Conservation (phyloP, 1,140 invertebrate species). For the Agrilus planipennis region DNA sequence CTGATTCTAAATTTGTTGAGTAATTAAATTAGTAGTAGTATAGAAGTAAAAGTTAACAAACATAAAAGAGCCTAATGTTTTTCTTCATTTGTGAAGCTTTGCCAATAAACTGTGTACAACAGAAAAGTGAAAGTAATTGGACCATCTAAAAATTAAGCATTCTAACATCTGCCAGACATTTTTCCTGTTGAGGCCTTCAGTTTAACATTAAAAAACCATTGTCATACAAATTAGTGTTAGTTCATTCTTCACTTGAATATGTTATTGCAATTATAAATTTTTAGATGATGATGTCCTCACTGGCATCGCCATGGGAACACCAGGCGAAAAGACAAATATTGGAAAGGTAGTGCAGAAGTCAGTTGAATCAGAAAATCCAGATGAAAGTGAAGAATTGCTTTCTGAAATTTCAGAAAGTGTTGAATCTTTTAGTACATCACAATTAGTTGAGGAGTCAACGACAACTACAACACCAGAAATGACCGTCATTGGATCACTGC, state of each 20-base stretch:
- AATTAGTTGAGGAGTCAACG: slow-evolving; percentile 1
- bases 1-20: no score
- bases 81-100: no score
- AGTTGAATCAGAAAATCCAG: slow-evolving; percentile 9
- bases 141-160: no score
- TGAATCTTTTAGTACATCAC: not conserved
- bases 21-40: no score
- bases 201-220: not conserved
- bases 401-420: not conserved
- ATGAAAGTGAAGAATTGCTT: slow-evolving; percentile 5
- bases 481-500: slow-evolving; percentile 19
- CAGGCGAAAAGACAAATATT: slow-evolving; percentile 30
- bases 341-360: slow-evolving; percentile 23
- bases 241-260: not conserved
- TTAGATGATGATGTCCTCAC: slow-evolving; percentile 31
- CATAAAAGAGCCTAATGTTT: no score
- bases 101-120: no score
- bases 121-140: no score
- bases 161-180: not conserved
- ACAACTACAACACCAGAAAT: slow-evolving; percentile 15
- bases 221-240: not conserved
- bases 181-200: not conserved
- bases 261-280: slow-evolving; percentile 8
- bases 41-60: no score
- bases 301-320: slow-evolving; percentile 35